Evolutionary conservation across 2,888 invertebrate species (phyloP), one percentile per base, ranked within the genome.

Genomic region (Neocrepidodera transversa): DNA sequence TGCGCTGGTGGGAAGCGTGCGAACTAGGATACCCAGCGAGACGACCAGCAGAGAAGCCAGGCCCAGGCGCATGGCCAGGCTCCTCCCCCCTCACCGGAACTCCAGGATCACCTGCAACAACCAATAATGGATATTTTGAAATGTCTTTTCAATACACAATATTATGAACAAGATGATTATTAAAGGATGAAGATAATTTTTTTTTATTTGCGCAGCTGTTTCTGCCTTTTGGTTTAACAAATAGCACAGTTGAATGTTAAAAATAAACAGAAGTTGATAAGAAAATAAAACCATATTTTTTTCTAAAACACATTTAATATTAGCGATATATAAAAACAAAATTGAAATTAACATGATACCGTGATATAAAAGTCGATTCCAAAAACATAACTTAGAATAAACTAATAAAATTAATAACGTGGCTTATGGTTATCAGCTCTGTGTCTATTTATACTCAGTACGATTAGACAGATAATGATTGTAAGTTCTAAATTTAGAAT

Each of bases 21-120:
- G 57, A 59, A 53, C 40, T 58, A 65, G 60, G 63, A 66, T 66
- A 60, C 67, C 80, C 76, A 81, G 78, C 81, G 82, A 81, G 81
- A 76, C 76, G 76, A 79, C 77, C 78, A 78, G 77, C 75, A 79
- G 76, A 74, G 74, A 72, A 78, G 81, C 82, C 82, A 81, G 82
- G 81, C 83, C 83, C 81, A 82, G 81, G 82, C 82, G 83, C 84
- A 84, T 84, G 83, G 82, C 84, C 84, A 72, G 82, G 81, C 82
- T 81, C 80, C 82, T 80, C 74, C 80, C 80, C 73, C 80, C 80
- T 76, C 76, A 76, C 74, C 75, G 73, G 67, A 71, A 71, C 70
- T 71, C 74, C 74, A 73, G 75, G 73, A 72, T 74, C 71, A 74
- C 74, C 75, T 75, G 70, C 32, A 74, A 72, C 51, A 60, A 60